Conservation (phyloP, 2,113 vertebrate genomes). For the Eptatretus burgeri region DNA sequence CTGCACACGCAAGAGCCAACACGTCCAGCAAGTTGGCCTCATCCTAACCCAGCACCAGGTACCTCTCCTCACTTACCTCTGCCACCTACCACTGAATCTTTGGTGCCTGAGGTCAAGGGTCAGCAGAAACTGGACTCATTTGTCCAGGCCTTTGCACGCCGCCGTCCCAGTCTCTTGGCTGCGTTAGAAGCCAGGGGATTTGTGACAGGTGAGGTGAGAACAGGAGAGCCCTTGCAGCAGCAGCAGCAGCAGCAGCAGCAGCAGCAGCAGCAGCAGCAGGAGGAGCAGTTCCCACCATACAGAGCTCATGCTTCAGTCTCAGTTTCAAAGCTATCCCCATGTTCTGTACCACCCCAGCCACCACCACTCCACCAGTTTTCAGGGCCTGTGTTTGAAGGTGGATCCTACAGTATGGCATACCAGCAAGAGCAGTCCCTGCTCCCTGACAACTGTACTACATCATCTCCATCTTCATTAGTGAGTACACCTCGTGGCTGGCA, state of each 20-base stretch:
- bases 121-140: constrained; percentile 5
- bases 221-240: background rate
- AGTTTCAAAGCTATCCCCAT: background rate
- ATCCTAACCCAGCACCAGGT: background rate
- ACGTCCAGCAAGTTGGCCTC: constrained; percentile 3
- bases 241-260: constrained; percentile 6
- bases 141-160: constrained; percentile 1
- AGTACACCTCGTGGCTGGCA: too few species aligned
- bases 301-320: background rate
- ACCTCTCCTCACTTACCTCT: background rate
- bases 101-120: background rate
- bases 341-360: too few species aligned
- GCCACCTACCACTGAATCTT: background rate
- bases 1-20: background rate
- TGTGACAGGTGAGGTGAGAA: too few species aligned
- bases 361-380: too few species aligned
- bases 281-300: constrained; percentile 1
- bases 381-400: too few species aligned
- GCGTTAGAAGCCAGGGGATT: too few species aligned
- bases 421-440: too few species aligned
- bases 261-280: constrained; percentile 1
- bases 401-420: too few species aligned
- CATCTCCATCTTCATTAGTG: too few species aligned
- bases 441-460: too few species aligned
- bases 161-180: constrained; percentile 2